Base-by-base conservation (phyloP, 2,888 invertebrate genomes). In the Labia minor region DNA sequence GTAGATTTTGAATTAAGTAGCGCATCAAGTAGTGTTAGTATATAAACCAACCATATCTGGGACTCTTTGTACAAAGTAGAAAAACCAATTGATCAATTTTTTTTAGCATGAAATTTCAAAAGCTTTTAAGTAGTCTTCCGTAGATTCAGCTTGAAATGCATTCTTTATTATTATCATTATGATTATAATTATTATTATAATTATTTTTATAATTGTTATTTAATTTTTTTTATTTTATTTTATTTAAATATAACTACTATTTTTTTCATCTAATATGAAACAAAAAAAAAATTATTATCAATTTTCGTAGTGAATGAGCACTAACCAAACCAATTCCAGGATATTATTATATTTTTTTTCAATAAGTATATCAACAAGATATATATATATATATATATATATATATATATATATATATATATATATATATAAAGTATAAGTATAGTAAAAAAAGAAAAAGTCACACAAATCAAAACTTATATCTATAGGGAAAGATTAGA, bases 61-160 rank as follows among this genome's bases (percentile, higher is more conserved):
- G 49, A 49, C 49, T 49, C 49, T n/a, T 49, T 49, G 49, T 49
- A 49, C 49, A 49, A 49, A 49, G 49, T 49, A 49, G 49, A 49
- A 49, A 49, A 49, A 11, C 49, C n/a, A n/a, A n/a, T 49, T 49
- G 14, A 49, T 10, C 49, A 49, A 49, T 49, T 49, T 49, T 33
- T 49, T 49, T 49, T n/a, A 49, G 49, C 49, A 49, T 49, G 49
- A 49, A 49, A 49, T 49, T 49, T 49, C 16, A 49, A 49, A n/a
- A 49, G 49, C 49, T 49, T 49, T 49, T 49, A 2, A 10, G 49
- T 49, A 49, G 49, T 49, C 3, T 26, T 26, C 26, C 3, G 49
- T 49, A 49, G 49, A 49, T 3, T 26, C 14, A 49, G 49, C 49
- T 49, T 49, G 49, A 49, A 49, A 8, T 49, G 49, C 49, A 49